Conservation (phyloP, 2,888 invertebrate species). For the Dasypolia templi region DNA sequence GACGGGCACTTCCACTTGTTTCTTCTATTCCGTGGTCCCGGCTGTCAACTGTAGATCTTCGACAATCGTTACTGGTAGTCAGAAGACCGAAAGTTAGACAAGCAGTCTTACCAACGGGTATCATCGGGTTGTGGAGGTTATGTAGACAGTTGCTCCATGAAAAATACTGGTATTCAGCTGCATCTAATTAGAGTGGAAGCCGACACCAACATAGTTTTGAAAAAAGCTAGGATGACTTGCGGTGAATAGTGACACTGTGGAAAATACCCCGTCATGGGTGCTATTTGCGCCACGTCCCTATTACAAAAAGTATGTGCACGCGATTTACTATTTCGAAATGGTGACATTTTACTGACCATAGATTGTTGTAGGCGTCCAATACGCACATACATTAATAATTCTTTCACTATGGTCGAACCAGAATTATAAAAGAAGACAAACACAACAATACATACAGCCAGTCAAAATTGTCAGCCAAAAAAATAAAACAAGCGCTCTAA, state of each 20-base stretch:
- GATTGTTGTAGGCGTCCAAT: not conserved
- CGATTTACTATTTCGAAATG: not conserved
- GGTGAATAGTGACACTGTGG: not conserved
- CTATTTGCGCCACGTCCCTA: no score
- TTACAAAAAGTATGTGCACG: not conserved
- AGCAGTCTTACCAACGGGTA: not conserved
- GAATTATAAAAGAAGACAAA: conserved; percentile 22
- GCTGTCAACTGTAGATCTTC: not conserved
- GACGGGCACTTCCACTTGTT: no score
- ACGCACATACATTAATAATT: conserved; percentile 15
- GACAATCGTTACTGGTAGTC: not conserved
- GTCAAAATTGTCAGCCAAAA: conserved; percentile 47
- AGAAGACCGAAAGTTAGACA: not conserved
- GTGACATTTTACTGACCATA: not conserved
- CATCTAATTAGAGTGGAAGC: not conserved
- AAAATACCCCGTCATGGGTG: not conserved
- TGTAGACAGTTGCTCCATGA: not conserved
- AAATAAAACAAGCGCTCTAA: conserved; percentile 55
- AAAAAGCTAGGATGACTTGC: not conserved
- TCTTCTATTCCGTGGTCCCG: no score
- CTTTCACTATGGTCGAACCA: not conserved
- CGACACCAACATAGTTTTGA: no score
- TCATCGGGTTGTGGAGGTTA: not conserved
- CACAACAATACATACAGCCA: conserved; percentile 38
- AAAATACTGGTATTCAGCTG: not conserved